phyloP scores from a whole-genome alignment of 53 echinoderm and acorn worm species.

The Astropecten irregularis region DNA sequence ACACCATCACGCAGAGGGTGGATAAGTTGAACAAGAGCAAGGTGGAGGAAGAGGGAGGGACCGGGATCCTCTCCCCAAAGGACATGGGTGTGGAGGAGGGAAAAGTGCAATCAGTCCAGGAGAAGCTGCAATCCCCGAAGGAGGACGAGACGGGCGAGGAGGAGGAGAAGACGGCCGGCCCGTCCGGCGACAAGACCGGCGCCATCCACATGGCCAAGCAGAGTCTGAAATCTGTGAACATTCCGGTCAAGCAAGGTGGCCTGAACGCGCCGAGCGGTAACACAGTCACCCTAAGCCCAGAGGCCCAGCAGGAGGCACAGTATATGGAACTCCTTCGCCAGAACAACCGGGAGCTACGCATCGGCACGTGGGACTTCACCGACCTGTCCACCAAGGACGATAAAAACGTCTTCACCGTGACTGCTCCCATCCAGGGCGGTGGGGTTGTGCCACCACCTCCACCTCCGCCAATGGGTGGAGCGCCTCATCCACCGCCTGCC shows the following conservation, averaged over 20 bases:
- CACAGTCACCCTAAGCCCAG: neutral
- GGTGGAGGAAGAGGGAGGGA: conserved; percentile 56
- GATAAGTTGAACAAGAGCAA: conserved; percentile 61
- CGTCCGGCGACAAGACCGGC: conserved; percentile 72
- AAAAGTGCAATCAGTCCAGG: conserved; percentile 79
- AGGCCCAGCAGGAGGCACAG: conserved; percentile 57
- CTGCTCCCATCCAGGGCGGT: neutral
- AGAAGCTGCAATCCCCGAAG: conserved; percentile 69
- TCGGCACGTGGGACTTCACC: conserved; percentile 91
- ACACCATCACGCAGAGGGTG: conserved; percentile 61
- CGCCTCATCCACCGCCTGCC: conserved; percentile 60
- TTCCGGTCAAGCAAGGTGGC: conserved; percentile 27
- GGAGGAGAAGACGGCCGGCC: conserved; percentile 58
- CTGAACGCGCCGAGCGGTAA: neutral
- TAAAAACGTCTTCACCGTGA: conserved; percentile 70
- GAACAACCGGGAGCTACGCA: conserved; percentile 84
- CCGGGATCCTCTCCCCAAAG: conserved; percentile 4
- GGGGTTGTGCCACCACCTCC: conserved; percentile 68
- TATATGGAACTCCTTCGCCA: conserved; percentile 63
- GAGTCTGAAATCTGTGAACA: conserved; percentile 53
- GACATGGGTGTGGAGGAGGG: conserved; percentile 54
- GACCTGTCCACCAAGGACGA: conserved; percentile 79
- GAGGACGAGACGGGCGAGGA: conserved; percentile 4
- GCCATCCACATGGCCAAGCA: conserved; percentile 72
- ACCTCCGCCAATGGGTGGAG: conserved; percentile 37